phyloP scores from a whole-genome alignment of 2,113 vertebrate genomes.

The Macrotis lagotis region DNA sequence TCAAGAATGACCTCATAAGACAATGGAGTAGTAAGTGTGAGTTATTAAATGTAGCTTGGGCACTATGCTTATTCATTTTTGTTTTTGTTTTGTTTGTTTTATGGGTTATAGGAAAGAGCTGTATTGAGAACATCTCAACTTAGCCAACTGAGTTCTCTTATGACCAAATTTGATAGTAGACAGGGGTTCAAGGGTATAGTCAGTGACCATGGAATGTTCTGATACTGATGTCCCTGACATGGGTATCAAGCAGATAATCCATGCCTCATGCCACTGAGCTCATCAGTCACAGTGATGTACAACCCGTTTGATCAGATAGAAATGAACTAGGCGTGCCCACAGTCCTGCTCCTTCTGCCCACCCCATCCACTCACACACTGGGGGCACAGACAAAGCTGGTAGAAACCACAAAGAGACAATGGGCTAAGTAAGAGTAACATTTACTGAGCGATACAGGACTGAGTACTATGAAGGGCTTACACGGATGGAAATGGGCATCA shows the following conservation, averaged over 20 bases:
- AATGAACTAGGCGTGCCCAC: background rate
- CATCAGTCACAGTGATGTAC: background rate
- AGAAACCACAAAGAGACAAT: slow-evolving; percentile 77
- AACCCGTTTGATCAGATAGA: too few relatives aligned
- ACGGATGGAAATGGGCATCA: slow-evolving; percentile 82
- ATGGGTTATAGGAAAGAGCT: background rate
- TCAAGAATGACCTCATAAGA: background rate
- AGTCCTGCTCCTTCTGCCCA: background rate
- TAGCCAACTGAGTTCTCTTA: background rate
- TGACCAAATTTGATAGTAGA: background rate
- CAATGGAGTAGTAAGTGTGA: background rate
- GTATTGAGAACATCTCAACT: background rate
- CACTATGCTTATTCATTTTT: background rate
- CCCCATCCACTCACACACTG: background rate
- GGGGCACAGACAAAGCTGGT: background rate
- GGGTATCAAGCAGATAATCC: background rate
- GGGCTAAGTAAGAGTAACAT: slow-evolving; percentile 82
- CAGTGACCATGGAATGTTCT: background rate
- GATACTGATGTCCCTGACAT: background rate
- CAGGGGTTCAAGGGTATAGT: background rate
- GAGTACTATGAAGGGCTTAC: slow-evolving; percentile 86
- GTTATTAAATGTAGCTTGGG: fast-evolving
- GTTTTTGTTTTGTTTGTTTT: too few relatives aligned
- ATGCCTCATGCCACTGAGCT: background rate
- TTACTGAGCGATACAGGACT: slow-evolving; percentile 88